Conservation (phyloP, 2,797 vertebrate genomes). For the Pterois miles region DNA sequence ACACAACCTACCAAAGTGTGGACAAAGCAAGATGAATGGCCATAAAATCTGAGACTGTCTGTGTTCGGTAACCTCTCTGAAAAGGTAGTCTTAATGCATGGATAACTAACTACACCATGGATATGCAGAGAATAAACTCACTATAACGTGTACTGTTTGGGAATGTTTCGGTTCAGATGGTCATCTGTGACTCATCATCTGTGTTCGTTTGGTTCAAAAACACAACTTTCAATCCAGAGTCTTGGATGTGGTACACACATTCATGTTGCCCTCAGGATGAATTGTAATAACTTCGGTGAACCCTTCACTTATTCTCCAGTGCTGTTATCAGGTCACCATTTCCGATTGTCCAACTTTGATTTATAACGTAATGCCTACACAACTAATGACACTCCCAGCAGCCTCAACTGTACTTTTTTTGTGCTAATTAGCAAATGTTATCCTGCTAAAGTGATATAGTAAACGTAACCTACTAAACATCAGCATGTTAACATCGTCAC, state of each 20-base stretch:
- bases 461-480: not conserved
- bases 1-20: not conserved
- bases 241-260: not conserved
- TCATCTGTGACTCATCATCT: not conserved
- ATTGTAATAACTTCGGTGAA: not conserved
- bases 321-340: no score
- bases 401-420: not conserved
- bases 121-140: not conserved
- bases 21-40: constrained; percentile 13
- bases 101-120: not conserved
- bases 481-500: not conserved
- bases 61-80: not conserved
- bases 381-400: not conserved
- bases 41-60: not conserved
- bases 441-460: not conserved
- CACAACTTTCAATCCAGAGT: not conserved
- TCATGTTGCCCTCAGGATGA: not conserved
- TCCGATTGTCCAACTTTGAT: not conserved
- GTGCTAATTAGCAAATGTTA: not conserved
- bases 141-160: not conserved
- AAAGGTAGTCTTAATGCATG: not conserved
- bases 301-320: not conserved
- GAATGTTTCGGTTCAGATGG: not conserved
- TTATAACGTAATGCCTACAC: not conserved
- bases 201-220: no score